Evolutionary conservation across 2,888 invertebrate species (phyloP).

Genomic region (Andrena trimmerana): DNA sequence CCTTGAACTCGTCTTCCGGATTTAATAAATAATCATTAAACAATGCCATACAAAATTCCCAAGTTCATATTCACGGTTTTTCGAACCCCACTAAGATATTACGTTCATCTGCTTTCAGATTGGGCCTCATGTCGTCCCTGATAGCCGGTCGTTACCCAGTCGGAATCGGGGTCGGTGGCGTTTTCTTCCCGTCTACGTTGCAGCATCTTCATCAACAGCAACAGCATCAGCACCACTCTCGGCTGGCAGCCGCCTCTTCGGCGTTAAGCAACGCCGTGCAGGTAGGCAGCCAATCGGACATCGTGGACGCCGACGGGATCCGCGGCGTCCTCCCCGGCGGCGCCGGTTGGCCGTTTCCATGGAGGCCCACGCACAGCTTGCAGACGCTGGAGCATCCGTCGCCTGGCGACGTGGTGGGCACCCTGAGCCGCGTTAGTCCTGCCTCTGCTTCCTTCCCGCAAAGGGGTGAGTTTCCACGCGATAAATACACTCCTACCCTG

Average conservation of each 20-base stretch:
- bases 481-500: background rate
- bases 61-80: too few relatives aligned
- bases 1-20: too few relatives aligned
- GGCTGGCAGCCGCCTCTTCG: slow-evolving; percentile 80
- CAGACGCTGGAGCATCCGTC: slow-evolving; percentile 82
- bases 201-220: slow-evolving; percentile 82
- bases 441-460: slow-evolving; percentile 82
- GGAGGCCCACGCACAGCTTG: slow-evolving; percentile 82
- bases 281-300: slow-evolving; percentile 79
- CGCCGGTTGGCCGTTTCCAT: slow-evolving; percentile 83
- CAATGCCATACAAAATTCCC: too few relatives aligned
- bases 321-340: slow-evolving; percentile 79
- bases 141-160: slow-evolving; percentile 83
- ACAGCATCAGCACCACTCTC: slow-evolving; percentile 81
- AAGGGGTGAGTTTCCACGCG: slow-evolving; percentile 78
- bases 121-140: slow-evolving; percentile 82
- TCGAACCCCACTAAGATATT: background rate
- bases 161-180: slow-evolving; percentile 81
- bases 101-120: slow-evolving; percentile 66
- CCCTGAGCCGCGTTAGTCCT: slow-evolving; percentile 82
- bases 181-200: slow-evolving; percentile 83
- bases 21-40: too few relatives aligned
- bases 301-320: slow-evolving; percentile 80
- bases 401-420: slow-evolving; percentile 79
- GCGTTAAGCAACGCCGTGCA: slow-evolving; percentile 79